These are phyloP conservation scores for Nycticryphes semicollaris DNA, from an alignment of 2,113 vertebrate genomes.

Conservation along the genomic window DNA sequence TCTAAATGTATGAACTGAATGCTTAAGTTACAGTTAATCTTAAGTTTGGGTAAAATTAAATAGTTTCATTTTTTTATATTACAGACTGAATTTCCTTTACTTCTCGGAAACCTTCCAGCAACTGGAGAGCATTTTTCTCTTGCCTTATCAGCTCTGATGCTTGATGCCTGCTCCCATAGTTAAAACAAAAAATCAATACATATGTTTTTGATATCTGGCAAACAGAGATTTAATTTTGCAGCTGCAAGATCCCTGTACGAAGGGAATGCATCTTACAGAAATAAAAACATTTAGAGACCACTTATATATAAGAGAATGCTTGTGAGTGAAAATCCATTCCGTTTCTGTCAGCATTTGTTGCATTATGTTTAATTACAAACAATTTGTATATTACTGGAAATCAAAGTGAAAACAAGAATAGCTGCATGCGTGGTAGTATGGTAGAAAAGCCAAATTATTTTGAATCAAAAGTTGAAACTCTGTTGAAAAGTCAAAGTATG, in stretches of 20 bases:
- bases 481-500: background rate
- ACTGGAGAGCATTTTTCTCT: constrained; percentile 28
- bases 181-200: constrained; percentile 78
- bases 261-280: constrained; percentile 69
- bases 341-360: constrained; percentile 64
- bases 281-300: constrained; percentile 70
- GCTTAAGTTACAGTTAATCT: constrained; percentile 35
- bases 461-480: constrained; percentile 30
- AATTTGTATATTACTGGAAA: constrained; percentile 70
- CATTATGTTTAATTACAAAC: constrained; percentile 65
- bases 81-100: constrained; percentile 57
- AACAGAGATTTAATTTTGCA: constrained; percentile 77
- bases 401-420: constrained; percentile 58
- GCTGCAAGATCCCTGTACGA: constrained; percentile 69
- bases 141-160: constrained; percentile 48
- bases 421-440: background rate
- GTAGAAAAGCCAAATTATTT: constrained; percentile 37
- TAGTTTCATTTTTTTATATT: constrained; percentile 53
- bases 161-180: constrained; percentile 65
- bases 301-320: constrained; percentile 60
- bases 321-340: constrained; percentile 65
- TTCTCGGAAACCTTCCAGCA: constrained; percentile 63
- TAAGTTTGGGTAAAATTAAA: constrained; percentile 39
- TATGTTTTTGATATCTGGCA: constrained; percentile 77
- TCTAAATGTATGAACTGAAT: constrained; percentile 35